These are phyloP conservation scores for Garrulus glandarius DNA, from an alignment of 2,797 vertebrate species.

Conservation along the genomic window DNA sequence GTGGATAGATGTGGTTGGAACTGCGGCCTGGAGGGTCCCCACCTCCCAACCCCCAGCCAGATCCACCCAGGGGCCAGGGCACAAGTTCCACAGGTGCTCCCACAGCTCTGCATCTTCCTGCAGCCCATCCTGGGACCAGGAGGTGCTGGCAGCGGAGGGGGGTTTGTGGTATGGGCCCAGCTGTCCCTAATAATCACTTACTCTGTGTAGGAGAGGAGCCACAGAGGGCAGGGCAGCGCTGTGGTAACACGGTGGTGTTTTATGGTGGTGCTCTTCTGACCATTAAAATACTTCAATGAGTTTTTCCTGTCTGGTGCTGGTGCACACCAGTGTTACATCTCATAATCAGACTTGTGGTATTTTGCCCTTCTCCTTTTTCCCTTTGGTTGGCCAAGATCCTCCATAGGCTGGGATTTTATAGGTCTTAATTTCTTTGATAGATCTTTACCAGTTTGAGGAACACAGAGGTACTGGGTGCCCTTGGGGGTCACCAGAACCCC, in stretches of 20 bases:
- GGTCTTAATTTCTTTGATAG: background rate
- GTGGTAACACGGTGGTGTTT: background rate
- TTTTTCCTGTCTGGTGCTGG: background rate
- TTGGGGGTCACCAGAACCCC: background rate
- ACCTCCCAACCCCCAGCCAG: background rate
- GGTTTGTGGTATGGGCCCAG: background rate
- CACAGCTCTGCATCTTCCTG: background rate
- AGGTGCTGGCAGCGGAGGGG: rapidly evolving
- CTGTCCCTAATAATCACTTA: background rate
- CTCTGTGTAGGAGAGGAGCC: background rate
- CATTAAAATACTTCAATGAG: background rate
- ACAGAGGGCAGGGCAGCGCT: background rate
- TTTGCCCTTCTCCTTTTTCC: background rate
- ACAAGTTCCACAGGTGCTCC: background rate
- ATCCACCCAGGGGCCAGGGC: background rate
- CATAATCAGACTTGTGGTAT: background rate
- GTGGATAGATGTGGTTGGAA: background rate
- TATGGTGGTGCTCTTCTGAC: background rate
- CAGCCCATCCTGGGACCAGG: background rate
- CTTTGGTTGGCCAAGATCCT: background rate
- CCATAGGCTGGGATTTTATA: background rate
- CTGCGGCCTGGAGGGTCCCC: background rate
- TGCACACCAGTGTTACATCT: background rate
- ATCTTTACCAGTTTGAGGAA: background rate
- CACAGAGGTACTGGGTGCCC: background rate